Evolutionary conservation across 2,113 vertebrate species (phyloP).

Genomic region (Atrichornis clamosus): DNA sequence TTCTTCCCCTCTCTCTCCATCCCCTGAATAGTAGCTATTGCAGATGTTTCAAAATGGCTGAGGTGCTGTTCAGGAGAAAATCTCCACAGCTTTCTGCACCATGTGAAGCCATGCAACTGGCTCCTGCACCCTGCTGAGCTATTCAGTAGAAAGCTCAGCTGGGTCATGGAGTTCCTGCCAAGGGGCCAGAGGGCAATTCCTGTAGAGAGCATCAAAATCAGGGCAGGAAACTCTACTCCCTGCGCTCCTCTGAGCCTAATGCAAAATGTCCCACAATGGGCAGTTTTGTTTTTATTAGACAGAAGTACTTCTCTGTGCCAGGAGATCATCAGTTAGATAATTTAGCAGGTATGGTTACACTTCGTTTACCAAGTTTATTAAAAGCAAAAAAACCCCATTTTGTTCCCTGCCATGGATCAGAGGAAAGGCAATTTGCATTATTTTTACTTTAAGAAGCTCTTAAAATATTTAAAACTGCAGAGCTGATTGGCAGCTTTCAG

Average conservation of each 20-base stretch:
- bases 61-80: constrained; percentile 65
- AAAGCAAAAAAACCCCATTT: not conserved
- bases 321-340: constrained; percentile 25
- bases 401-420: not conserved
- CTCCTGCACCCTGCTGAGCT: constrained; percentile 58
- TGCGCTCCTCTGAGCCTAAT: not conserved
- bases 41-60: constrained; percentile 64
- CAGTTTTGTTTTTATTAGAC: constrained; percentile 50
- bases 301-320: constrained; percentile 7
- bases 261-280: constrained; percentile 23
- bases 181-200: constrained; percentile 61
- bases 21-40: constrained; percentile 48
- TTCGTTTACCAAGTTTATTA: constrained; percentile 23
- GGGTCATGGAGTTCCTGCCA: constrained; percentile 59
- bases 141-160: constrained; percentile 63
- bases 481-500: not conserved
- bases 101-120: constrained; percentile 50
- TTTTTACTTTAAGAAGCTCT: constrained; percentile 20
- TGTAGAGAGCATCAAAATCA: constrained; percentile 61
- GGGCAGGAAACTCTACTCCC: constrained; percentile 52
- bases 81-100: constrained; percentile 41
- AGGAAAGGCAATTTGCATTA: not conserved
- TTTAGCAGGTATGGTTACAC: constrained; percentile 41
- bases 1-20: not conserved
- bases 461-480: not conserved